These are phyloP conservation scores for Dipodomys merriami DNA, from an alignment of 2,113 vertebrate species.

Conservation along the genomic window DNA sequence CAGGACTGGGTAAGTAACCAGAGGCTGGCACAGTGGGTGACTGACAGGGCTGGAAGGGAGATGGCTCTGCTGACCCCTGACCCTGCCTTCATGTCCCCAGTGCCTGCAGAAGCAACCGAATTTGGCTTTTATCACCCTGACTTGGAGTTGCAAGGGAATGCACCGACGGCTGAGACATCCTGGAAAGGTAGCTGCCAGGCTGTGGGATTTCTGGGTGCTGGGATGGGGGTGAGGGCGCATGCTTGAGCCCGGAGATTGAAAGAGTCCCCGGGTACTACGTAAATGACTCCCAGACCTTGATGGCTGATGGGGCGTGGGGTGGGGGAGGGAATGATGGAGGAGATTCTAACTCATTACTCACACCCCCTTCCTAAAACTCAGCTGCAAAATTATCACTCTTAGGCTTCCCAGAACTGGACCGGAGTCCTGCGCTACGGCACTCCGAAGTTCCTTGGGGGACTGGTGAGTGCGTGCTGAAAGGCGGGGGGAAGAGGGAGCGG, in stretches of 20 bases:
- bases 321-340: too few species aligned
- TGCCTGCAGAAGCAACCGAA: conserved; percentile 70
- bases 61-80: neutral
- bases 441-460: conserved; percentile 32
- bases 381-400: neutral
- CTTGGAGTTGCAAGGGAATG: conserved; percentile 45
- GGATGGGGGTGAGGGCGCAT: neutral
- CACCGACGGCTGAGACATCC: neutral
- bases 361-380: neutral
- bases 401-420: conserved; percentile 52
- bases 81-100: neutral
- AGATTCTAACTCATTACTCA: neutral
- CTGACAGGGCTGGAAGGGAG: neutral
- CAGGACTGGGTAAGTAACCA: conserved; percentile 57
- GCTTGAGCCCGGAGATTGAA: neutral
- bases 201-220: neutral
- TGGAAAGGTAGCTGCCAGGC: conserved; percentile 56
- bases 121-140: conserved; percentile 68
- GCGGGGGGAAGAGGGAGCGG: too few species aligned
- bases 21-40: neutral
- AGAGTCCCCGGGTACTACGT: too few species aligned
- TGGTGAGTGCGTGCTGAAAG: conserved; percentile 48
- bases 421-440: neutral
- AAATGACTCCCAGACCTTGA: too few species aligned
- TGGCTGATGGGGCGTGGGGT: too few species aligned